phyloP scores from a whole-genome alignment of 2,797 vertebrate genomes.

The Urocyon cinereoargenteus region DNA sequence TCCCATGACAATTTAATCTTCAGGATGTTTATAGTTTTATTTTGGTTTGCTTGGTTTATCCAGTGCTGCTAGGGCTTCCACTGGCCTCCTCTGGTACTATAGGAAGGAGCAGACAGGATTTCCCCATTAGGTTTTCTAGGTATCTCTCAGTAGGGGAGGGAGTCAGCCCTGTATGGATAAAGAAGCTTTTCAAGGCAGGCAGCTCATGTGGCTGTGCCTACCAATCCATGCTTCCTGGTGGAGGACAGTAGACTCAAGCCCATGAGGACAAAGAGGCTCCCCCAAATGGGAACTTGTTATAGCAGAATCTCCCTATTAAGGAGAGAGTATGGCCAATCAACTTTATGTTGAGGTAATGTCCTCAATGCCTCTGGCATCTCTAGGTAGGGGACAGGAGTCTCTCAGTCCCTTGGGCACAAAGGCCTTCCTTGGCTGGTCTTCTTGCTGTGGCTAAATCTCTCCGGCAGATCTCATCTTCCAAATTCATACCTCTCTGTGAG shows the following conservation, averaged over 20 bases:
- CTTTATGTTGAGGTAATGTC: rapidly evolving
- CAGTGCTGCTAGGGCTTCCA: not conserved
- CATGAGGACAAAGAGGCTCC: not conserved
- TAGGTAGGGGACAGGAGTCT: rapidly evolving
- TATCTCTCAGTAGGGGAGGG: not conserved
- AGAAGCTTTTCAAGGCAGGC: not conserved
- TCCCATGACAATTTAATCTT: not conserved
- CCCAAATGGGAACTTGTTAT: rapidly evolving
- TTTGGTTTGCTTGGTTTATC: not conserved
- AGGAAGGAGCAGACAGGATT: rapidly evolving
- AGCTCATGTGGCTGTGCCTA: not conserved
- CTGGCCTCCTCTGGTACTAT: too few species aligned
- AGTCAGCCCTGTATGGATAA: not conserved
- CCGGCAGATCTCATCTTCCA: not conserved
- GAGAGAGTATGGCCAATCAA: not conserved
- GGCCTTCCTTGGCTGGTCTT: not conserved
- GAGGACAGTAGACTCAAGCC: not conserved
- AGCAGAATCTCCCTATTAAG: rapidly evolving
- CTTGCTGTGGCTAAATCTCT: not conserved
- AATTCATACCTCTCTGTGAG: not conserved
- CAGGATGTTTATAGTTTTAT: not conserved
- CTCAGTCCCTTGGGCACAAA: not conserved
- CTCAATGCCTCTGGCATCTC: not conserved
- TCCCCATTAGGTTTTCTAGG: not conserved
- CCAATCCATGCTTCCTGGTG: not conserved